Conservation (phyloP, 1,140 invertebrate genomes). For the Drosophila cardini region DNA sequence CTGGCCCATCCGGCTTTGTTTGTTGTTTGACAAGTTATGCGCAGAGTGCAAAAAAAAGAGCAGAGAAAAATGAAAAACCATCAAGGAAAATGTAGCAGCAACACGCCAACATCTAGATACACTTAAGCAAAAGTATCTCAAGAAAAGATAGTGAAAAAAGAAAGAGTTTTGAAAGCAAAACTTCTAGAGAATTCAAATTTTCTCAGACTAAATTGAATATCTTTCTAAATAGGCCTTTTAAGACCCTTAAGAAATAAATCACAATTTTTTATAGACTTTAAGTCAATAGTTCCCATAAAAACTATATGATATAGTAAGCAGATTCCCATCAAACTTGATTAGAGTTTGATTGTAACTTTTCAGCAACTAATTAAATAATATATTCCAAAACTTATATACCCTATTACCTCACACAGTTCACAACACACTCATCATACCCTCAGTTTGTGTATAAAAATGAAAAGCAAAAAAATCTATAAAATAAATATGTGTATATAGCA, state of each 20-base stretch:
- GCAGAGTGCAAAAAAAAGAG: constrained; percentile 24
- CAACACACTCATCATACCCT: background rate
- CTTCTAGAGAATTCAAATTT: too few relatives aligned
- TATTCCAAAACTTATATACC: too few relatives aligned
- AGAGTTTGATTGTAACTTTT: too few relatives aligned
- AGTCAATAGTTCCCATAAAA: too few relatives aligned
- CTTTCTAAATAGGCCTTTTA: too few relatives aligned
- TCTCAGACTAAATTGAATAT: too few relatives aligned
- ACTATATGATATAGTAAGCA: background rate
- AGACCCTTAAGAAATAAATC: too few relatives aligned
- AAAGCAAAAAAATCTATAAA: constrained; percentile 38
- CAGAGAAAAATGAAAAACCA: constrained; percentile 12
- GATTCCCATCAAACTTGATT: background rate
- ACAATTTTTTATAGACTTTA: too few relatives aligned
- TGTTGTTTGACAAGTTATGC: constrained; percentile 77
- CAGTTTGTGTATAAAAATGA: background rate
- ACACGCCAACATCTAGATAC: too few relatives aligned
- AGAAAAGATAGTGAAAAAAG: background rate
- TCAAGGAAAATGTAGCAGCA: background rate
- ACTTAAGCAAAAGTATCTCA: too few relatives aligned
- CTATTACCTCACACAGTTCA: too few relatives aligned
- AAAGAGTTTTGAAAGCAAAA: background rate
- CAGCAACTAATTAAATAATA: too few relatives aligned
- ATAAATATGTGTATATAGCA: constrained; percentile 29
- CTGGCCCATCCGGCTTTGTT: constrained; percentile 60